Percentiles rank a stretch among this genome's conserved stretches.
Evolutionary conservation across 2,113 vertebrate species (phyloP).

Genomic region (Rhinichthys klamathensis): DNA sequence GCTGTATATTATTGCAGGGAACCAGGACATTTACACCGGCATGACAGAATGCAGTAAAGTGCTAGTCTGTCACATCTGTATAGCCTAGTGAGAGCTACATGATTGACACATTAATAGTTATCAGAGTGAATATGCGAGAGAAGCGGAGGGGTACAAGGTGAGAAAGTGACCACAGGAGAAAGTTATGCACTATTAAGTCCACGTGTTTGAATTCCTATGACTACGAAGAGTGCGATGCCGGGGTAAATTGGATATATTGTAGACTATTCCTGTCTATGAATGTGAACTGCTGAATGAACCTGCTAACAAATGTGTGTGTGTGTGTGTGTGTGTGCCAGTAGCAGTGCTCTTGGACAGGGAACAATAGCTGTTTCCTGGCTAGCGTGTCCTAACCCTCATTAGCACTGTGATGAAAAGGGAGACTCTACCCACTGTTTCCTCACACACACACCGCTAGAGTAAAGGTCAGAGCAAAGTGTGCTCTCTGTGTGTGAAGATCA

Average conservation of each 20-base stretch:
- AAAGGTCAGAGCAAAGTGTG: slow-evolving; percentile 46
- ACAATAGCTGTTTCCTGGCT: slow-evolving; percentile 74
- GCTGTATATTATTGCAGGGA: slow-evolving; percentile 39
- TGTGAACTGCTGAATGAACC: slow-evolving; percentile 27
- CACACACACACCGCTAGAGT: slow-evolving; percentile 32
- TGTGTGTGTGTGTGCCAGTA: slow-evolving; percentile 31
- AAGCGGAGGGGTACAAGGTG: not conserved
- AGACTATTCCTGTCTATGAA: slow-evolving; percentile 10
- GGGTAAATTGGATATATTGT: slow-evolving; percentile 14
- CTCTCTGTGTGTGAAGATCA: slow-evolving; percentile 51
- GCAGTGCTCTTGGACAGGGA: slow-evolving; percentile 45
- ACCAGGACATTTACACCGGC: slow-evolving; percentile 40
- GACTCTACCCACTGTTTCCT: slow-evolving; percentile 70
- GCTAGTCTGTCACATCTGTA: slow-evolving; percentile 4
- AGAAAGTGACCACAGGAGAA: not conserved
- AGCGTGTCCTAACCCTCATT: slow-evolving; percentile 73
- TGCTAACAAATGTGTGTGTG: slow-evolving; percentile 26
- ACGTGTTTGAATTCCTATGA: slow-evolving; percentile 40
- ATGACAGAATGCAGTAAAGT: slow-evolving; percentile 10
- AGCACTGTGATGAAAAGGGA: slow-evolving; percentile 70
- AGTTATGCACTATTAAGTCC: slow-evolving; percentile 14
- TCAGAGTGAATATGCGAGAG: not conserved
- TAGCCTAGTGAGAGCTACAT: not conserved
- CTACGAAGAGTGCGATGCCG: not conserved
- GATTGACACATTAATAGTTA: slow-evolving; percentile 36